These are phyloP conservation scores for Zygogramma bicolorata DNA, from an alignment of 2,888 invertebrate genomes.

Conservation along the genomic window DNA sequence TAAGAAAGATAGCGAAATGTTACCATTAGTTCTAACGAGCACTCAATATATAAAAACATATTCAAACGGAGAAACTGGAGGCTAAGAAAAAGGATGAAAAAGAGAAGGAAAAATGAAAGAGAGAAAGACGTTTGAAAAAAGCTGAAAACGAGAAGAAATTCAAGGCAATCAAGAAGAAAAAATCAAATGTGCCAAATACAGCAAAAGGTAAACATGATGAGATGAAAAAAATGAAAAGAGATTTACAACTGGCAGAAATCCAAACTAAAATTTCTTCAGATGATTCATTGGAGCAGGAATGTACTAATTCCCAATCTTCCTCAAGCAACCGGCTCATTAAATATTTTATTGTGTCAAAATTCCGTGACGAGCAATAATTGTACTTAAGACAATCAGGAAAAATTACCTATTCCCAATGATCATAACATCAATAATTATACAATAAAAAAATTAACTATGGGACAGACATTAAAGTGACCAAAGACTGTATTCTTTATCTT, in stretches of 20 bases:
- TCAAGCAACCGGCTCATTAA: no score
- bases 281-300: not conserved
- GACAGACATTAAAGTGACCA: no score
- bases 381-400: no score
- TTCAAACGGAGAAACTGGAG: not conserved
- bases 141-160: not conserved
- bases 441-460: no score
- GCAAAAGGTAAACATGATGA: not conserved
- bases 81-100: not conserved
- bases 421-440: no score
- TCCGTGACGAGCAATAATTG: no score
- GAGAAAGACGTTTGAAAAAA: not conserved
- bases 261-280: not conserved
- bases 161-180: not conserved
- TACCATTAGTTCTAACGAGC: slow-evolving; percentile 23
- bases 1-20: slow-evolving; percentile 20
- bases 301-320: not conserved
- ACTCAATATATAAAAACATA: slow-evolving; percentile 16
- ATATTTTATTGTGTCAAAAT: no score
- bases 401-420: no score
- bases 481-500: no score
- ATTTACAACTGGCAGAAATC: not conserved
- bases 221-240: not conserved
- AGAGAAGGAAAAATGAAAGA: not conserved
- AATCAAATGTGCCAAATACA: not conserved